Evolutionary conservation across 64 coral and sea anemone species (phyloP).

Genomic region (Astreopora myriophthalma): DNA sequence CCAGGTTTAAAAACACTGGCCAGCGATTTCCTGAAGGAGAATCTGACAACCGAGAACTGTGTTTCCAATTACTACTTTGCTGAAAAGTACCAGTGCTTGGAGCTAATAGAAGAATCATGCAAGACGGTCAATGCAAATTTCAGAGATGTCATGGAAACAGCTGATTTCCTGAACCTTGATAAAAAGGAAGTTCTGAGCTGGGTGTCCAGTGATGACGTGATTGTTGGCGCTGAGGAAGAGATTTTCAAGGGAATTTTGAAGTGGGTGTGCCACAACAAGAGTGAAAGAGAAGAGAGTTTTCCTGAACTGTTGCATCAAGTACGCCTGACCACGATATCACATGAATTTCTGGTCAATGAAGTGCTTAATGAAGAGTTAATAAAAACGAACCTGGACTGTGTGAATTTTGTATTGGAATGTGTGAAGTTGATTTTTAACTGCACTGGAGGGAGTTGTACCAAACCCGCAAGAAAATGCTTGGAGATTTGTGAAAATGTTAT

Average conservation of each 20-base stretch:
- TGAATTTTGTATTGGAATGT: not conserved
- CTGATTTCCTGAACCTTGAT: not conserved
- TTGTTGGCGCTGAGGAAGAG: not conserved
- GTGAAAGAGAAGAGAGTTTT: not conserved
- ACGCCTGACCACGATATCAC: not conserved
- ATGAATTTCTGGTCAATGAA: not conserved
- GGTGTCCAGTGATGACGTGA: conserved; percentile 13
- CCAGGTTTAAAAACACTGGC: not conserved
- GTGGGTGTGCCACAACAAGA: not conserved
- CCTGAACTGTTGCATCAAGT: not conserved
- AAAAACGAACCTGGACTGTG: not conserved
- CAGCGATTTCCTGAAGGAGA: not conserved
- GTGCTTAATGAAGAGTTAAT: not conserved
- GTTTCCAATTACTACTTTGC: conserved; percentile 3
- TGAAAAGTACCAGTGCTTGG: not conserved
- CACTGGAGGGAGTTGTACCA: accelerated
- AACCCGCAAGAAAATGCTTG: not conserved
- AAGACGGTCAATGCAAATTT: not conserved
- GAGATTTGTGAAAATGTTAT: not conserved
- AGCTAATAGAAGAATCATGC: not conserved
- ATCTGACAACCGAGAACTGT: not conserved
- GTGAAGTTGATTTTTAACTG: not conserved
- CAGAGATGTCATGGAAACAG: not conserved
- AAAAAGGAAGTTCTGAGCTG: not conserved
- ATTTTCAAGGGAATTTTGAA: conserved; percentile 3